Conservation (phyloP, 2,888 invertebrate genomes). For the Loripinus fragilis region DNA sequence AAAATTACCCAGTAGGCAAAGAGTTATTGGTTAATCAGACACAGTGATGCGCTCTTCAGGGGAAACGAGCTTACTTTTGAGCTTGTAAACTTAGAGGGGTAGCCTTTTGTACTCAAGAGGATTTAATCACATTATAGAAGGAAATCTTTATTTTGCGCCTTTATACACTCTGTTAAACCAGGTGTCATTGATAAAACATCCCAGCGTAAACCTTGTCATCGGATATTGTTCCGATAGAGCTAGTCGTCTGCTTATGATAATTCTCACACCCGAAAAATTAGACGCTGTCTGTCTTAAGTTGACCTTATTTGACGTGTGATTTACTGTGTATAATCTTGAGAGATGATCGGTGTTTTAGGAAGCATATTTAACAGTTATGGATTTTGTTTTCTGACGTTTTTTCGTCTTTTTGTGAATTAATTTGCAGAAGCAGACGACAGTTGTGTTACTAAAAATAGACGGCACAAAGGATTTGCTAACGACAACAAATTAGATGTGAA, state of each 20-base stretch:
- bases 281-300: conserved; percentile 10
- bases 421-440: conserved; percentile 42
- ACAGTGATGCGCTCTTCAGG: conserved; percentile 13
- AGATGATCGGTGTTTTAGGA: conserved; percentile 1
- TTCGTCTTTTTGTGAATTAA: neutral
- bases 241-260: conserved; percentile 27
- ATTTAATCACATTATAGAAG: conserved; percentile 20
- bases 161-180: conserved; percentile 19
- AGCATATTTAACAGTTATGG: neutral
- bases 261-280: conserved; percentile 17
- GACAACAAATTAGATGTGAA: conserved; percentile 49
- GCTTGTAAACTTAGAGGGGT: conserved; percentile 14
- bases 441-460: conserved; percentile 58
- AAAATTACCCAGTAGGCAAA: too few relatives aligned
- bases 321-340: conserved; percentile 19
- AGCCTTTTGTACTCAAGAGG: conserved; percentile 14
- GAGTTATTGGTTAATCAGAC: conserved; percentile 20
- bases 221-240: conserved; percentile 21
- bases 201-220: conserved; percentile 22
- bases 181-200: conserved; percentile 21
- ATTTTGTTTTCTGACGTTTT: conserved; percentile 6
- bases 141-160: conserved; percentile 21
- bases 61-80: neutral
- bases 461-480: conserved; percentile 47
- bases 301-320: conserved; percentile 23